Conservation (phyloP, 2,113 vertebrate genomes). For the Pantherophis guttatus region DNA sequence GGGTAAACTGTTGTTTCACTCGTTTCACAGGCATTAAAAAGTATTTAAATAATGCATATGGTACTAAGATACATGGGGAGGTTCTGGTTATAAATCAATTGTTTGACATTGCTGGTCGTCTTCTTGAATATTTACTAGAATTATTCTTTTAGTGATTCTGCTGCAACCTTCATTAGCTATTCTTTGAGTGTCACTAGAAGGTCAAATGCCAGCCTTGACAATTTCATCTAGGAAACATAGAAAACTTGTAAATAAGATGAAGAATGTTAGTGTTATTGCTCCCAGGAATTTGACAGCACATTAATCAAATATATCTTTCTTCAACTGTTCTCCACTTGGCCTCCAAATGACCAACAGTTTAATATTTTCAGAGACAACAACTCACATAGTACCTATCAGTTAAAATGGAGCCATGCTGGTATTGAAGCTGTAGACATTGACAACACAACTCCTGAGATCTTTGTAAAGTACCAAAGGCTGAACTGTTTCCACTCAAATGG, state of each 20-base stretch:
- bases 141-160: neutral
- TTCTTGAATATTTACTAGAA: neutral
- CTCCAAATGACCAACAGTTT: neutral
- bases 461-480: neutral
- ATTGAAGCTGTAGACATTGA: neutral
- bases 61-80: neutral
- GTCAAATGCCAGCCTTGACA: conserved; percentile 4
- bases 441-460: neutral
- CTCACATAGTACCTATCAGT: neutral
- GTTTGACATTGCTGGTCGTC: neutral
- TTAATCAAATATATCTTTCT: neutral
- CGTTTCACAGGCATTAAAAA: neutral
- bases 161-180: neutral
- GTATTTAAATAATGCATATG: neutral
- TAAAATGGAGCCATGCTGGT: neutral
- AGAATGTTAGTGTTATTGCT: neutral
- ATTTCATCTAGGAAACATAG: neutral
- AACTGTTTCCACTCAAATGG: neutral
- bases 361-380: neutral
- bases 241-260: neutral
- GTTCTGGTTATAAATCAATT: neutral
- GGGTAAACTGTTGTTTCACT: neutral
- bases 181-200: neutral
- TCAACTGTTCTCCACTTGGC: neutral
- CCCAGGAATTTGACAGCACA: neutral